phyloP scores from a whole-genome alignment of 2,113 vertebrate species.

The Cryptotis parvus region DNA sequence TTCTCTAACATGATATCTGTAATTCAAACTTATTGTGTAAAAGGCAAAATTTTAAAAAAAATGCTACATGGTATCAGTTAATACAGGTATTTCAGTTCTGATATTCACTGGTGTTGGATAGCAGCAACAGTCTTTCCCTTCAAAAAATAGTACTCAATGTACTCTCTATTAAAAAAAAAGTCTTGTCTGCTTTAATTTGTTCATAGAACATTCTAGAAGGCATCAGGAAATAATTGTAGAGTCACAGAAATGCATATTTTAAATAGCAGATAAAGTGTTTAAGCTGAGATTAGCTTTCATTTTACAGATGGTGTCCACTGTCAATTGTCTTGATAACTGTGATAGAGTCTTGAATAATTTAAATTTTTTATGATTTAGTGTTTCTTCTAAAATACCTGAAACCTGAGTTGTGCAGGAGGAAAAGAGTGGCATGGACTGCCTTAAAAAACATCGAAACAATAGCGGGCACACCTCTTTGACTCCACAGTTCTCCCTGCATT shows the following conservation, averaged over 20 bases:
- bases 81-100: not conserved
- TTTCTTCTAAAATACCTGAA: no score
- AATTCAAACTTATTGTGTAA: not conserved
- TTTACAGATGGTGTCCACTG: conserved; percentile 33
- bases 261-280: conserved; percentile 54
- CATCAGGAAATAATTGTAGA: conserved; percentile 52
- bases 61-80: not conserved
- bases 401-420: no score
- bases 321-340: conserved; percentile 36
- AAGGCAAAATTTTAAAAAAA: not conserved
- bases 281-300: conserved; percentile 43
- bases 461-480: no score
- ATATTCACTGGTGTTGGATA: conserved; percentile 12
- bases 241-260: conserved; percentile 52
- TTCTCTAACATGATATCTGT: not conserved
- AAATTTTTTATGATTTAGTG: conserved; percentile 31
- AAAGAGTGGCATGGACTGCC: no score
- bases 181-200: conserved; percentile 15
- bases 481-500: no score
- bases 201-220: not conserved
- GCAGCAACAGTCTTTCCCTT: not conserved
- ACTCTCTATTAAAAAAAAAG: conserved; percentile 11
- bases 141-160: not conserved
- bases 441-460: no score
- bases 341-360: conserved; percentile 23